Percentiles rank a stretch among this genome's conserved stretches.
Conservation (phyloP, 2,797 vertebrate genomes). For the Scleropages formosus region DNA sequence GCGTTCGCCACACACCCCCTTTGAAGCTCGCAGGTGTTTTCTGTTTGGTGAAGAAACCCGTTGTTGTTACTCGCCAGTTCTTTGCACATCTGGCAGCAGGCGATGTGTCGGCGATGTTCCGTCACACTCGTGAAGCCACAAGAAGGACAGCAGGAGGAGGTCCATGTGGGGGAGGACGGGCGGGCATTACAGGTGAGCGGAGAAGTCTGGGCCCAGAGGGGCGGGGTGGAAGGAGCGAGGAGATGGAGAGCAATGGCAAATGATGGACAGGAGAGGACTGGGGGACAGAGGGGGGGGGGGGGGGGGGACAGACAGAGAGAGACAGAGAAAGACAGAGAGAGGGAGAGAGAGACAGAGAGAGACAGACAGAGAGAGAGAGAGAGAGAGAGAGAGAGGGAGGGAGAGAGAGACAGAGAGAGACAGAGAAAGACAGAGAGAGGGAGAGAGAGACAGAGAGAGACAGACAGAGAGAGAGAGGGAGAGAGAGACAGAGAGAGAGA, state of each 20-base stretch:
- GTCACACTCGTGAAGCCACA: conserved; percentile 66
- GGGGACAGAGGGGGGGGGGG: neutral
- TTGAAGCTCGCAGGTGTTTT: neutral
- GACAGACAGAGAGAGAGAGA: neutral
- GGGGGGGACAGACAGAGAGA: neutral
- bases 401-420: conserved; percentile 3
- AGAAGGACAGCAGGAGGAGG: conserved; percentile 3
- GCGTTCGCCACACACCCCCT: too few relatives aligned
- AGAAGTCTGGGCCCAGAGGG: conserved; percentile 49
- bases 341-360: neutral
- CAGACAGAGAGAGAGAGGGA: conserved; percentile 16
- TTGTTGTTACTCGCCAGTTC: neutral
- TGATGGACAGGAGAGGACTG: conserved; percentile 60
- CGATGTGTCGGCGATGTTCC: neutral
- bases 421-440: conserved; percentile 42
- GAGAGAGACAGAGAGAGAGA: conserved; percentile 1
- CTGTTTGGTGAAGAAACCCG: neutral
- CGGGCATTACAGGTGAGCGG: too few relatives aligned
- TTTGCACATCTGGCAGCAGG: conserved; percentile 19
- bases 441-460: conserved; percentile 35
- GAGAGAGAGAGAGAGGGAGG: too few relatives aligned
- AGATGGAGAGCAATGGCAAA: conserved; percentile 44
- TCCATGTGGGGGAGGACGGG: conserved; percentile 56
- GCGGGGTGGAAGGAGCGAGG: conserved; percentile 66
- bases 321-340: too few relatives aligned